Conservation (phyloP, 2,113 vertebrate genomes). For the Noturus placidus region DNA sequence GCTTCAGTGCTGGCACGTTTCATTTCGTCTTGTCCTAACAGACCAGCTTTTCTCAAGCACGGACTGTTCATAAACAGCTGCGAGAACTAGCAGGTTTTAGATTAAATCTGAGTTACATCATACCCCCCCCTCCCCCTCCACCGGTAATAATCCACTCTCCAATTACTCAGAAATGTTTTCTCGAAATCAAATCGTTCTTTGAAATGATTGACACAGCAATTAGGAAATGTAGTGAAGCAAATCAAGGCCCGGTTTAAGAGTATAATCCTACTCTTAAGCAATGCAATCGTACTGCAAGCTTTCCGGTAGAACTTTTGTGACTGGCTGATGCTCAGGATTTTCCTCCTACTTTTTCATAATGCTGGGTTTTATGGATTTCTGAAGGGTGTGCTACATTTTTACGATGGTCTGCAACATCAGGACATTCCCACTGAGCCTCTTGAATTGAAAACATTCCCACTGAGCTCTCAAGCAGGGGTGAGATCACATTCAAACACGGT, state of each 20-base stretch:
- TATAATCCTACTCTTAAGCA: slow-evolving; percentile 34
- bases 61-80: slow-evolving; percentile 40
- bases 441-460: background rate
- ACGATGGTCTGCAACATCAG: slow-evolving; percentile 1
- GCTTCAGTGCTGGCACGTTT: slow-evolving; percentile 31
- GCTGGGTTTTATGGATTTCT: slow-evolving; percentile 3
- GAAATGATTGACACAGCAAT: slow-evolving; percentile 38
- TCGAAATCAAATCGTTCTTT: slow-evolving; percentile 42
- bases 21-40: slow-evolving; percentile 22
- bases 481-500: background rate
- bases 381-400: slow-evolving; percentile 17
- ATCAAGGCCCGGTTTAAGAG: background rate
- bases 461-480: too few relatives aligned
- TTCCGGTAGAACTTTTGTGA: slow-evolving; percentile 3
- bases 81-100: slow-evolving; percentile 31
- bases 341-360: slow-evolving; percentile 1
- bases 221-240: slow-evolving; percentile 18
- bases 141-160: slow-evolving; percentile 44
- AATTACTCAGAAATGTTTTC: slow-evolving; percentile 44
- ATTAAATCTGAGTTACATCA: slow-evolving; percentile 38
- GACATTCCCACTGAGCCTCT: background rate
- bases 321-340: slow-evolving; percentile 22
- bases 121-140: too few relatives aligned
- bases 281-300: slow-evolving; percentile 4
- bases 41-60: slow-evolving; percentile 18